Conservation (phyloP, 2,797 vertebrate species). For the Myotis myotis region DNA sequence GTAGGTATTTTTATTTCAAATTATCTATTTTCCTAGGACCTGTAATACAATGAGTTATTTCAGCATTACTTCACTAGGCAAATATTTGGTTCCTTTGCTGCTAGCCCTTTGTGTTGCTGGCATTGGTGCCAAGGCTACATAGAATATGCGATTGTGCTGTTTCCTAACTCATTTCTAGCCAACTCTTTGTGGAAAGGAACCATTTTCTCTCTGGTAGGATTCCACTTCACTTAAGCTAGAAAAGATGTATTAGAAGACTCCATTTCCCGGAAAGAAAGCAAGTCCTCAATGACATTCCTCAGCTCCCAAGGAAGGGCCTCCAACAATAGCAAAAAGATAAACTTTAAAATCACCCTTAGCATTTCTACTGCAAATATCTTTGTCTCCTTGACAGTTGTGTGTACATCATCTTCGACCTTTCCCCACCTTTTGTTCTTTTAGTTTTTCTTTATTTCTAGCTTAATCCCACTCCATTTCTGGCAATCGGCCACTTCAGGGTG, state of each 20-base stretch:
- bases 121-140: neutral
- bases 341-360: neutral
- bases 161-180: neutral
- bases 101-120: neutral
- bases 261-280: neutral
- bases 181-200: neutral
- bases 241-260: neutral
- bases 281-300: neutral
- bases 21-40: neutral
- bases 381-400: neutral
- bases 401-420: neutral
- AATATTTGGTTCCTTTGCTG: neutral
- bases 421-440: neutral
- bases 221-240: neutral
- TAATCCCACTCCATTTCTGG: conserved; percentile 12
- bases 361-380: neutral
- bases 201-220: neutral
- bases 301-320: neutral
- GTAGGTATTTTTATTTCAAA: neutral
- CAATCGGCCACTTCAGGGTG: conserved; percentile 4
- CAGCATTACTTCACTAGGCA: neutral
- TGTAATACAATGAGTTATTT: neutral
- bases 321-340: neutral
- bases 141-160: accelerated
- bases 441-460: neutral